Evolutionary conservation across 2,888 invertebrate species (phyloP), one percentile per base, ranked within the genome.

Genomic region (Autographa pulchrina): DNA sequence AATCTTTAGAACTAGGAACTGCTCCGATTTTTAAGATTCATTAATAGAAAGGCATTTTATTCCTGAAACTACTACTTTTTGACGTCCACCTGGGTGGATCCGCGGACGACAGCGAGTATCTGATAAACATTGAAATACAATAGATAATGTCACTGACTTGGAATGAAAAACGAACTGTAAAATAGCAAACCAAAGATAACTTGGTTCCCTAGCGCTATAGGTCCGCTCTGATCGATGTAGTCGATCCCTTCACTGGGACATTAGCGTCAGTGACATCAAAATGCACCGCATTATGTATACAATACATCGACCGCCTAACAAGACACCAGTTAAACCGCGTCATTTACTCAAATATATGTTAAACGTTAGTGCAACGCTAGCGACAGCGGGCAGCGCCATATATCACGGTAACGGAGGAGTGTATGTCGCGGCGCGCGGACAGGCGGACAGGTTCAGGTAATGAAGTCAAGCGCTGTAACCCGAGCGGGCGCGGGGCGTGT

Each of bases 391-490:
- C 54, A 56, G 54, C 54, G 20, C 25, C 20, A 20, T 56, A 56
- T 20, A 56, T 56, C 54, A 56, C 54, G 32, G 31, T 9, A 16
- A 16, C 16, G 18, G 25, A 13, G 18, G n/a, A 54, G 32, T 20
- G 48, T 35, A 25, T 11, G 1, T 32, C 56, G 65, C 41, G 70
- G 70, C 64, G 67, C 58, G 52, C n/a, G 18, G 32, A 60, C 43
- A 18, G 56, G 9, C 18, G 56, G 11, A 6, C 61, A 56, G 38
- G 75, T 64, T 1, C 20, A 31, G 52, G 32, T 74, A 67, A 70
- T 65, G 75, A 70, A 74, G 64, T 75, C 70, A 43, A 70, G 56
- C 38, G 62, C 14, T 62, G 80, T 65, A 79, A 75, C 64, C 3
- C 16, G 80, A 75, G 65, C 58, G 59, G 31, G n/a, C 9, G 43